Conservation (phyloP, 2,113 vertebrate genomes). For the Symphodus melops region DNA sequence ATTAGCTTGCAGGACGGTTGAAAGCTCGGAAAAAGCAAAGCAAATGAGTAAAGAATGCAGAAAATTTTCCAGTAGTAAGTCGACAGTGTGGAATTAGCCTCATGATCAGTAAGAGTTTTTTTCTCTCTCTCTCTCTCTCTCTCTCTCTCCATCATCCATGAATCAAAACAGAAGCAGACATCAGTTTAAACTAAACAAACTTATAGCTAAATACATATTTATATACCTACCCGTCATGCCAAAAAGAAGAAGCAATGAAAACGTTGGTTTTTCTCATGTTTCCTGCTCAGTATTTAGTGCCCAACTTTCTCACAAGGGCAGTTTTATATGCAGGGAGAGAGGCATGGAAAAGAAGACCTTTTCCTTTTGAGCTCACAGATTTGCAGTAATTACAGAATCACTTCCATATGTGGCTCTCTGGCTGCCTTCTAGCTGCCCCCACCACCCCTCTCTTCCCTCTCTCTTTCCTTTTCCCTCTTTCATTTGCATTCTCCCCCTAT, state of each 20-base stretch:
- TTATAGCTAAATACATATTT: constrained; percentile 26
- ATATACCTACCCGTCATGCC: constrained; percentile 24
- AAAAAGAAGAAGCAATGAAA: constrained; percentile 53
- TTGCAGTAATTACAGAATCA: constrained; percentile 88
- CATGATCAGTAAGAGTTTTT: constrained; percentile 22
- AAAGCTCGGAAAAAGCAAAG: constrained; percentile 43
- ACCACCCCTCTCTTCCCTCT: constrained; percentile 68
- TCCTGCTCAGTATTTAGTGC: constrained; percentile 66
- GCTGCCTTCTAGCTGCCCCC: constrained; percentile 80
- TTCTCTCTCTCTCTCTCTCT: too few relatives aligned
- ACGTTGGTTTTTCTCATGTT: constrained; percentile 44
- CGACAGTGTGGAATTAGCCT: constrained; percentile 31
- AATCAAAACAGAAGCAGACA: constrained; percentile 26
- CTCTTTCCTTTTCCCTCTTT: constrained; percentile 62
- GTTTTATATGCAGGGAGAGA: constrained; percentile 82
- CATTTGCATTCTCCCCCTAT: constrained; percentile 74
- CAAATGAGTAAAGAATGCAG: constrained; percentile 46
- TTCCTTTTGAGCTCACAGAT: constrained; percentile 86
- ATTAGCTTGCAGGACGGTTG: constrained; percentile 31
- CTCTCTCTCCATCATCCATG: background rate
- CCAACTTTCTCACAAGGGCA: constrained; percentile 79
- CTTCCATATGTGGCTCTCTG: constrained; percentile 88
- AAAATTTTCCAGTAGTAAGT: constrained; percentile 27
- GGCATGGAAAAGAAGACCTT: constrained; percentile 84
- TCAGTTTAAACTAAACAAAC: constrained; percentile 7